These are phyloP conservation scores for Ctenomys sociabilis DNA, from an alignment of 2,113 vertebrate species.

Conservation along the genomic window DNA sequence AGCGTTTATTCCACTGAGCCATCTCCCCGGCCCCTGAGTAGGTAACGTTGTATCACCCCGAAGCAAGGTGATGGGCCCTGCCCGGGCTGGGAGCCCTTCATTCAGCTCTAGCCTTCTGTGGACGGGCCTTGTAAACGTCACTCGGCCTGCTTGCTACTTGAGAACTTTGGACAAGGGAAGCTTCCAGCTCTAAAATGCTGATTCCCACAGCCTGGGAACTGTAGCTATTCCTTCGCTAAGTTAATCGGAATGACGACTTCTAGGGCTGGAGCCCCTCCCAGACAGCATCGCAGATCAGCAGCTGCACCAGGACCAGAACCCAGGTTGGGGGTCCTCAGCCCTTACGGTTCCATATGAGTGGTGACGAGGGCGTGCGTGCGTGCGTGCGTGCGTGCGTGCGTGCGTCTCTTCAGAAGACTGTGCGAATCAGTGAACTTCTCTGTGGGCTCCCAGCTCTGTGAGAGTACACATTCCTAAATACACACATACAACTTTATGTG, in stretches of 20 bases:
- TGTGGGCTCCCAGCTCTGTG: background rate
- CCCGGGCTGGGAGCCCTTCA: background rate
- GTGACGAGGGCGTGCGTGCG: fast-evolving
- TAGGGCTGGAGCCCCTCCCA: background rate
- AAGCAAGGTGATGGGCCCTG: background rate
- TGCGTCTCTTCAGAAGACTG: background rate
- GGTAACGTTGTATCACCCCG: background rate
- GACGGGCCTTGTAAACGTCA: background rate
- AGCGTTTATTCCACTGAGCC: no score
- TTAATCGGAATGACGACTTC: background rate
- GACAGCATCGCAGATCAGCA: background rate
- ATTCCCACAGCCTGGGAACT: background rate
- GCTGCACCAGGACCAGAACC: background rate
- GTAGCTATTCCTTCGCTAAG: background rate
- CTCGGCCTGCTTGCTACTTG: background rate
- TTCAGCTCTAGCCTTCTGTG: background rate
- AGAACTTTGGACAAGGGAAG: background rate
- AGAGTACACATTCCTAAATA: background rate
- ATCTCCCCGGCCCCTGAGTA: no score
- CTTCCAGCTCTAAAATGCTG: background rate
- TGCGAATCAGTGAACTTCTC: background rate
- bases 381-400: no score
- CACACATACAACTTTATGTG: background rate
- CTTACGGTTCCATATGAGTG: background rate
- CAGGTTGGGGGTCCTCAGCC: background rate